Conservation (phyloP, 2,888 invertebrate species). For the Drosophila emarginata region DNA sequence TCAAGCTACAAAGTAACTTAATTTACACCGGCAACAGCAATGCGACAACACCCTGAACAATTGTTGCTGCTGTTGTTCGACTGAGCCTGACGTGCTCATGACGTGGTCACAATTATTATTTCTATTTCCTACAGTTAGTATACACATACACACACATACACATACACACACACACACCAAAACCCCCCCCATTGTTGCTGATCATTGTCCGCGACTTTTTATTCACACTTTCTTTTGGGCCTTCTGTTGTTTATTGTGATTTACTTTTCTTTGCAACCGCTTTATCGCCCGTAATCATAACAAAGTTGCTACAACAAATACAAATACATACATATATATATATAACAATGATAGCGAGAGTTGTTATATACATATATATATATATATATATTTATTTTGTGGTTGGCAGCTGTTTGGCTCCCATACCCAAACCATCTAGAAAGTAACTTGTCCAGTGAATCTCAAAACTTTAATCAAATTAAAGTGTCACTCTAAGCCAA, state of each 20-base stretch:
- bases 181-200: conserved; percentile 57
- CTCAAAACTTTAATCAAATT: background rate
- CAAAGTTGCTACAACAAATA: conserved; percentile 57
- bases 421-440: conserved; percentile 29
- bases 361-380: background rate
- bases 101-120: conserved; percentile 75
- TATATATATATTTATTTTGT: no score
- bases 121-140: conserved; percentile 52
- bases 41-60: conserved; percentile 38
- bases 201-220: conserved; percentile 71
- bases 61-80: conserved; percentile 28
- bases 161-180: conserved; percentile 5
- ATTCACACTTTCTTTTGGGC: conserved; percentile 72
- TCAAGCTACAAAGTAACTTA: conserved; percentile 70
- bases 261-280: conserved; percentile 61
- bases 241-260: conserved; percentile 61
- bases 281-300: conserved; percentile 76
- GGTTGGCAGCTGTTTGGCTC: conserved; percentile 37
- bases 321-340: conserved; percentile 44
- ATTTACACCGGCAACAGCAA: conserved; percentile 60
- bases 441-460: conserved; percentile 21
- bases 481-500: conserved; percentile 43
- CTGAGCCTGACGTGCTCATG: conserved; percentile 64
- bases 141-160: background rate
- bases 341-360: conserved; percentile 51